Conservation (phyloP, 2,888 invertebrate species). For the Nineta flava region DNA sequence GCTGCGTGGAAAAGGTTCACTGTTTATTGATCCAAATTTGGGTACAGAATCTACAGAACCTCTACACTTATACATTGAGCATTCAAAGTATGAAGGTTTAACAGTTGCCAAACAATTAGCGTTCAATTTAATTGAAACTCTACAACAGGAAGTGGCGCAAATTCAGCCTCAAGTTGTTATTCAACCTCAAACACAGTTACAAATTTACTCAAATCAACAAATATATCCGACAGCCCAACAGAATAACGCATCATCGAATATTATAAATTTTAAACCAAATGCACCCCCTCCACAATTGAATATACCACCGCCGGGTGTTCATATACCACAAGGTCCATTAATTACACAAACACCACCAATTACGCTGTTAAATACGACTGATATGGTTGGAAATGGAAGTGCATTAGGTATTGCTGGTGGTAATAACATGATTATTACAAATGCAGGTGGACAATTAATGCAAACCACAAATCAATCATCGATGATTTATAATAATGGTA, state of each 20-base stretch:
- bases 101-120: slow-evolving; percentile 56
- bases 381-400: background rate
- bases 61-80: slow-evolving; percentile 59
- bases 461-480: background rate
- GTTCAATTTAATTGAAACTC: slow-evolving; percentile 63
- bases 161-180: slow-evolving; percentile 7
- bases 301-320: slow-evolving; percentile 6
- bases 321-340: slow-evolving; percentile 6
- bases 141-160: slow-evolving; percentile 36
- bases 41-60: slow-evolving; percentile 51
- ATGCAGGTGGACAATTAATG: background rate
- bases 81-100: slow-evolving; percentile 49
- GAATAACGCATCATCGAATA: background rate
- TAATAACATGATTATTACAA: background rate
- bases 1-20: slow-evolving; percentile 50
- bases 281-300: slow-evolving; percentile 6
- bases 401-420: background rate
- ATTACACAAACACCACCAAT: slow-evolving; percentile 3
- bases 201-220: background rate
- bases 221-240: background rate
- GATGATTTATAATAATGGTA: background rate
- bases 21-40: slow-evolving; percentile 36
- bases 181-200: slow-evolving; percentile 4
- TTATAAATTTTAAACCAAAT: slow-evolving; percentile 4
- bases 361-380: background rate